These are phyloP conservation scores for Limanda limanda DNA, from an alignment of 2,113 vertebrate genomes.

Conservation along the genomic window DNA sequence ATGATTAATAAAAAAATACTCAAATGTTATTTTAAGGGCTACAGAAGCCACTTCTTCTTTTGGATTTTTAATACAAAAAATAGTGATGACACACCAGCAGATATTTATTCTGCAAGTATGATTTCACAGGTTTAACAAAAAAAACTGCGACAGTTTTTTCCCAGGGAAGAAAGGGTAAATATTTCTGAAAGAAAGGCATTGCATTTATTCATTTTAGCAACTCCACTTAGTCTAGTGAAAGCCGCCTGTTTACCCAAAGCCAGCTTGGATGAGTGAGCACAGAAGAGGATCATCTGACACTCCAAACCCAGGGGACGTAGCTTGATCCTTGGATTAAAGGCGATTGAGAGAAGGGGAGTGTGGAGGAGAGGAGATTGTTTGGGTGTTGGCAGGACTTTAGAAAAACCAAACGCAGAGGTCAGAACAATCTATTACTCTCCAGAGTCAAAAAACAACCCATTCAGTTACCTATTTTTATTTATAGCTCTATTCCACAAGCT, in stretches of 20 bases:
- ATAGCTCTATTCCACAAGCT: constrained; percentile 4
- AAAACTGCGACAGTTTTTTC: neutral
- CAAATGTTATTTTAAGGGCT: no score
- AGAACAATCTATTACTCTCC: neutral
- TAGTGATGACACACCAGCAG: neutral
- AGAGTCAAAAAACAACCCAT: neutral
- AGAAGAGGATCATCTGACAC: constrained; percentile 32
- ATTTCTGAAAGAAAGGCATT: constrained; percentile 29
- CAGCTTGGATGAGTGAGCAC: constrained; percentile 41
- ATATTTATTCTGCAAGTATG: constrained; percentile 7
- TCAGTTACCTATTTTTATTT: neutral
- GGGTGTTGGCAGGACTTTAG: neutral
- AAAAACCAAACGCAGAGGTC: constrained; percentile 7
- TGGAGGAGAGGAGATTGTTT: constrained; percentile 7
- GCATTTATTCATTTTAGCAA: constrained; percentile 22
- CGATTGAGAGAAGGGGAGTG: constrained; percentile 9
- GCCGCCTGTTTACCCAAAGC: constrained; percentile 12
- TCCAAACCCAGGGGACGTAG: constrained; percentile 10
- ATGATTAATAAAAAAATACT: neutral
- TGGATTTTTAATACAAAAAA: neutral
- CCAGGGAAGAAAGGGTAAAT: constrained; percentile 12
- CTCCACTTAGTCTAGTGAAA: constrained; percentile 30
- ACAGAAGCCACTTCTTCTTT: no score
- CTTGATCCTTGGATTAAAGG: constrained; percentile 56
- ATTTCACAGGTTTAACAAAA: constrained; percentile 12